Evolutionary conservation across 2,113 vertebrate genomes (phyloP).

Genomic region (Syngnathus floridae): DNA sequence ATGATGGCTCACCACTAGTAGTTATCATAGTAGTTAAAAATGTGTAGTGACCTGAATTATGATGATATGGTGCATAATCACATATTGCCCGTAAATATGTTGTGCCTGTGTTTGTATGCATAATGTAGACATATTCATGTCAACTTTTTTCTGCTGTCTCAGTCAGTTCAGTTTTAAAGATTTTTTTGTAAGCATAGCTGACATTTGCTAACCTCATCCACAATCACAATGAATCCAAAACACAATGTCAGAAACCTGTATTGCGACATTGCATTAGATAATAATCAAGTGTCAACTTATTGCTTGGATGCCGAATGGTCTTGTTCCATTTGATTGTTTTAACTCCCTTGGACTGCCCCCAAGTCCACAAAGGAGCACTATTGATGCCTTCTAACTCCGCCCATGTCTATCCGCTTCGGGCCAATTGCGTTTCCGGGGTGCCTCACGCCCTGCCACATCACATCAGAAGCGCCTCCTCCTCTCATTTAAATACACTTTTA

Average conservation of each 20-base stretch:
- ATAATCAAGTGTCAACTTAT: background rate
- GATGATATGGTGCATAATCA: too few species aligned
- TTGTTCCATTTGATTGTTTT: conserved; percentile 16
- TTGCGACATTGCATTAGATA: conserved; percentile 26
- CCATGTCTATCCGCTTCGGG: conserved; percentile 10
- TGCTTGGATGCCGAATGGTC: conserved; percentile 6
- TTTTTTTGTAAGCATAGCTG: background rate
- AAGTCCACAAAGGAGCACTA: conserved; percentile 34
- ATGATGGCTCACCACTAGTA: too few species aligned
- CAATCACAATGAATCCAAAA: background rate
- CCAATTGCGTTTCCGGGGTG: conserved; percentile 50
- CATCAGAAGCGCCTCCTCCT: conserved; percentile 25
- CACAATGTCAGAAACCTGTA: conserved; percentile 31
- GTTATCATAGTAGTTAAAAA: too few species aligned
- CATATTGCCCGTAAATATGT: too few species aligned
- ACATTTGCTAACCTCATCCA: background rate
- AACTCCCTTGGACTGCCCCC: background rate
- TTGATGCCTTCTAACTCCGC: conserved; percentile 21
- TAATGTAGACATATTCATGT: too few species aligned
- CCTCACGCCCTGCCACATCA: conserved; percentile 59
- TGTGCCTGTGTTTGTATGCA: too few species aligned
- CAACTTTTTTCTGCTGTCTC: too few species aligned
- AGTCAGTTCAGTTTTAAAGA: too few species aligned
- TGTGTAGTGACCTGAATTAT: too few species aligned
- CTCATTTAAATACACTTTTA: conserved; percentile 51